Base-by-base conservation (phyloP, 2,113 vertebrate species). In the Nothoprocta perdicaria region DNA sequence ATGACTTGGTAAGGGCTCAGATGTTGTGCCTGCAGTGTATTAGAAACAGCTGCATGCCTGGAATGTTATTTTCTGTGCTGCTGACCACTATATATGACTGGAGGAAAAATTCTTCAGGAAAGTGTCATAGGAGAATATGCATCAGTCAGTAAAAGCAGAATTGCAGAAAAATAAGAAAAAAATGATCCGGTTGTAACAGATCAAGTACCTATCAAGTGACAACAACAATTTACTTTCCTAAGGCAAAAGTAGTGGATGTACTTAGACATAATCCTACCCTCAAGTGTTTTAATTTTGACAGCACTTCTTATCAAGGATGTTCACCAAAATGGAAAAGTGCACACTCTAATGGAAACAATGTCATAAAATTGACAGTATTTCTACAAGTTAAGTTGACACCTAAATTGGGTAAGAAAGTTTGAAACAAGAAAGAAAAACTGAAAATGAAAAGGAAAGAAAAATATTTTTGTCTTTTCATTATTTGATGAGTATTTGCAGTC, bases 231-330 rank as follows among this genome's bases (percentile, higher is more conserved):
- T 86, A 93, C 95, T 97, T 97, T 94, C 90, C 86, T 80, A 10
- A 6, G 92, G 95, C 81, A 94, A 96, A 95, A 92, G 83, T 55
- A 94, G 90, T 92, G 90, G 78, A 90, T 96, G 94, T 90, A 66
- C 57, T 96, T 93, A 93, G 80, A 48, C 86, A 82, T 94, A 97
- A 97, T 96, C 94, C 87, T 96, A n/a, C 72, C 92, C 90, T 90
- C 40, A 76, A 96, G 94, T 92, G 80, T 85, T 96, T 84, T 67
- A 91, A 91, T 87, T 93, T 48, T 89, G 88, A 86, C 95, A 91
- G 61, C 75, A 92, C 80, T 95, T 58, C 76, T 97, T 85, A 82
- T 92, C 94, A 94, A 92, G 88, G 93, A 79, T 58, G 88, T 75
- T 86, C n/a, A 18, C 57, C 84, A 89, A 86, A 94, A 95, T 82